phyloP scores from a whole-genome alignment of 1,140 invertebrate species.

The Propsilocerus akamusi region DNA sequence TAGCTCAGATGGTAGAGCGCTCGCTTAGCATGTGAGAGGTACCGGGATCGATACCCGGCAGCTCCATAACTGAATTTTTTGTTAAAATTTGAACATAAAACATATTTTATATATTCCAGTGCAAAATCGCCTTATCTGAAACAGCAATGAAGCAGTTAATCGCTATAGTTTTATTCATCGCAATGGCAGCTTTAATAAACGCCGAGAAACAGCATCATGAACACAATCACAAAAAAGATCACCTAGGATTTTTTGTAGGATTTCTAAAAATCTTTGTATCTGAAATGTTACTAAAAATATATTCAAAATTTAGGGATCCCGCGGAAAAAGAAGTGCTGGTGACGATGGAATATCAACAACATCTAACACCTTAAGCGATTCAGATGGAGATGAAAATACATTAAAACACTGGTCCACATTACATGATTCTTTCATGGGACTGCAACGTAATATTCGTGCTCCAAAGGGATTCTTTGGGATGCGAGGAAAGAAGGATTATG shows the following conservation, averaged over 20 bases:
- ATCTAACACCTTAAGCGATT: not conserved
- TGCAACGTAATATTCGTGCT: slow-evolving; percentile 19
- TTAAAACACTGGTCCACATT: not conserved
- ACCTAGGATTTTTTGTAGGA: not conserved
- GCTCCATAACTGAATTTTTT: too few relatives aligned
- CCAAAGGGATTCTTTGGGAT: slow-evolving; percentile 51
- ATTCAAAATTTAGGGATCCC: not conserved
- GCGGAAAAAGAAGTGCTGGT: not conserved
- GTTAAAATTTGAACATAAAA: too few relatives aligned
- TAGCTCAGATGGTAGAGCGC: slow-evolving; percentile 75
- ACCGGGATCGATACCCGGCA: slow-evolving; percentile 65
- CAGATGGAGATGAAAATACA: not conserved
- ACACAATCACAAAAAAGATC: too few relatives aligned
- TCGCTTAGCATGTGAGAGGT: slow-evolving; percentile 75
- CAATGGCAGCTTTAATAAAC: too few relatives aligned
- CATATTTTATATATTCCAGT: too few relatives aligned
- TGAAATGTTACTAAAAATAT: not conserved
- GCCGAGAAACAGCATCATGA: too few relatives aligned
- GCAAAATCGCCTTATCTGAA: too few relatives aligned
- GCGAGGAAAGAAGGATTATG: slow-evolving; percentile 33
- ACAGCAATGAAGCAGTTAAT: too few relatives aligned
- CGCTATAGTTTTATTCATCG: too few relatives aligned
- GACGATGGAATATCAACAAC: not conserved
- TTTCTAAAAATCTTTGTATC: not conserved
- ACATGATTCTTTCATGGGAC: not conserved